Evolutionary conservation across 2,888 invertebrate species (phyloP).

Genomic region (Nemurella pictetii): DNA sequence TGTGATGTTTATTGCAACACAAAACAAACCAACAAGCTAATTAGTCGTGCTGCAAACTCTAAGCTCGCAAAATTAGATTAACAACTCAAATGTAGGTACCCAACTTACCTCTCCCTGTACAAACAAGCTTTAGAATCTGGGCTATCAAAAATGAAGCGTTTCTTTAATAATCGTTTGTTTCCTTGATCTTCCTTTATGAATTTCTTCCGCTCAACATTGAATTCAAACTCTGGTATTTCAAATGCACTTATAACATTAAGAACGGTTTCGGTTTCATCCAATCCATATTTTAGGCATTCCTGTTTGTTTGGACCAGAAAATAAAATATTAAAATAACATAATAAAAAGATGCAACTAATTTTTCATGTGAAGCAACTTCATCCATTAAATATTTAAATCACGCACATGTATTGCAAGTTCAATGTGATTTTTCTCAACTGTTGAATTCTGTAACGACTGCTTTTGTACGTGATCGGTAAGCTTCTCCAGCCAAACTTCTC

Average conservation of each 20-base stretch:
- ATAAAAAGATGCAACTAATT: not conserved
- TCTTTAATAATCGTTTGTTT: constrained; percentile 47
- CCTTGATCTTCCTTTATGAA: constrained; percentile 58
- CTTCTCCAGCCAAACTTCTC: constrained; percentile 72
- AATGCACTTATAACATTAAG: constrained; percentile 81
- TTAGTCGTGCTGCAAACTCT: no score
- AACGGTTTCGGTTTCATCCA: constrained; percentile 71
- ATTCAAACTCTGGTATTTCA: constrained; percentile 75
- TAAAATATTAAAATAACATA: no score
- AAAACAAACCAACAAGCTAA: no score
- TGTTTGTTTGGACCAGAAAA: constrained; percentile 44
- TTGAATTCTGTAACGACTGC: constrained; percentile 71
- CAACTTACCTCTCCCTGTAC: constrained; percentile 64
- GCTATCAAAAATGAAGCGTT: constrained; percentile 56
- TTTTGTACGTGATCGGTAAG: constrained; percentile 77
- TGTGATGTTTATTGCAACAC: no score
- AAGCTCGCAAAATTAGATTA: no score
- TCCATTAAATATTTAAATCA: constrained; percentile 12
- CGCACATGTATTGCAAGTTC: constrained; percentile 70
- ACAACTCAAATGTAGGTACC: no score
- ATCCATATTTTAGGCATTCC: constrained; percentile 62
- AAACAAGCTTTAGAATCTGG: constrained; percentile 71
- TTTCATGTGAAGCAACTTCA: not conserved
- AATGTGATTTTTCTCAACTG: constrained; percentile 72
- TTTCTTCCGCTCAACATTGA: constrained; percentile 77